Evolutionary conservation across 2,888 invertebrate genomes (phyloP).

Genomic region (Selenia dentaria): DNA sequence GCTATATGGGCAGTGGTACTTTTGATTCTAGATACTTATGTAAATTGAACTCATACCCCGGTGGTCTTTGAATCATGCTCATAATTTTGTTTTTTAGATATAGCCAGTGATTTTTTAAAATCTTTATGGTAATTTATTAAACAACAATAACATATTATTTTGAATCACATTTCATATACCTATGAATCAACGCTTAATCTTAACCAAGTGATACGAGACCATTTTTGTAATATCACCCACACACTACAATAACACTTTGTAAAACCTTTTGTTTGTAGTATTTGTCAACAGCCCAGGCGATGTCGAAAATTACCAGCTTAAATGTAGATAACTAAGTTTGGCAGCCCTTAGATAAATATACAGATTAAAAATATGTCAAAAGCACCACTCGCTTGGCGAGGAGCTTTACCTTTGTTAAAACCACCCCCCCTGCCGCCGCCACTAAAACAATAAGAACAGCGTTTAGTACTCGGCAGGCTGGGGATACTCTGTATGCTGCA

Average conservation of each 20-base stretch:
- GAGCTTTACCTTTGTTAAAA: slow-evolving; percentile 98
- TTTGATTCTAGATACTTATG: too few relatives aligned
- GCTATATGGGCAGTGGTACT: too few relatives aligned
- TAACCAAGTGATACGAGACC: too few relatives aligned
- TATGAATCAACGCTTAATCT: too few relatives aligned
- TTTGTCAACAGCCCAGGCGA: slow-evolving; percentile 52
- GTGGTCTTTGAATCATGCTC: too few relatives aligned
- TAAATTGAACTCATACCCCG: too few relatives aligned
- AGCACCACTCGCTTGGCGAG: slow-evolving; percentile 90
- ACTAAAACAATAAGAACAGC: slow-evolving; percentile 94
- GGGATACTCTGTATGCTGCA: slow-evolving; percentile 82
- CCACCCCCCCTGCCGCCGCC: slow-evolving; percentile 97
- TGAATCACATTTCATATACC: too few relatives aligned
- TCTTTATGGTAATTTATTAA: too few relatives aligned
- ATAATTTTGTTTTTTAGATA: too few relatives aligned
- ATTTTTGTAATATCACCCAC: too few relatives aligned
- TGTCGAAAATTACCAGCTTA: slow-evolving; percentile 38
- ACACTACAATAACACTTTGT: background rate
- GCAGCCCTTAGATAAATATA: slow-evolving; percentile 79
- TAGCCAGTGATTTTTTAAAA: too few relatives aligned
- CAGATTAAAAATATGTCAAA: slow-evolving; percentile 86
- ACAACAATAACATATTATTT: too few relatives aligned
- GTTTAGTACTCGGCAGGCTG: slow-evolving; percentile 89
- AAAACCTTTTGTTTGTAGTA: slow-evolving; percentile 6
- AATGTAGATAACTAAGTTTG: slow-evolving; percentile 61